Conservation (phyloP, 2,113 vertebrate genomes). For the Perca schrenkii region DNA sequence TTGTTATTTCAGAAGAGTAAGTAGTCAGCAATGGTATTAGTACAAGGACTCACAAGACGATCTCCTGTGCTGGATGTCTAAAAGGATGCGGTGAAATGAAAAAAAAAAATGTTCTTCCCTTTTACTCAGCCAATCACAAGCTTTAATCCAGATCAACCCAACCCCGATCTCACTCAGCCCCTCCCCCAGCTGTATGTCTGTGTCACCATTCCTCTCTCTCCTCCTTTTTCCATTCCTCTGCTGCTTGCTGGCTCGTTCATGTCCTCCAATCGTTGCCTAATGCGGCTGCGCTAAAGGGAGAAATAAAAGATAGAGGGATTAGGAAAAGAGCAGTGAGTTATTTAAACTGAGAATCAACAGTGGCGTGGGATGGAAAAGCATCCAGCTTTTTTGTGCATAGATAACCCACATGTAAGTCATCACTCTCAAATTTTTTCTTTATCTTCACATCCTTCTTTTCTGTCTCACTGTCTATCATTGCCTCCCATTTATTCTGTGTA, state of each 20-base stretch:
- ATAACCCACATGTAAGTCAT: conserved; percentile 85
- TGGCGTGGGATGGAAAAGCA: conserved; percentile 66
- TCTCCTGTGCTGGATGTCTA: neutral
- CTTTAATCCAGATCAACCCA: conserved; percentile 1
- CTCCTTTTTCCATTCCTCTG: conserved; percentile 37
- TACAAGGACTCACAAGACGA: neutral
- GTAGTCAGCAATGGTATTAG: neutral
- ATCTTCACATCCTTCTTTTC: neutral
- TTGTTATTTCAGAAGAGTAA: neutral
- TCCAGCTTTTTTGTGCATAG: conserved; percentile 43
- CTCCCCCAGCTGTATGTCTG: conserved; percentile 57
- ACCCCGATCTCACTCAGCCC: conserved; percentile 3
- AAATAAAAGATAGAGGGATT: conserved; percentile 3
- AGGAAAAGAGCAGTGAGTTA: neutral
- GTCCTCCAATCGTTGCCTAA: conserved; percentile 12
- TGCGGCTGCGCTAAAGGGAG: conserved; percentile 10
- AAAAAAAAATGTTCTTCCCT: neutral
- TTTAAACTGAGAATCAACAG: conserved; percentile 19
- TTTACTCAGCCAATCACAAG: conserved; percentile 48
- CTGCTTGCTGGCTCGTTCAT: conserved; percentile 23
- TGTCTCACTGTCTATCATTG: neutral
- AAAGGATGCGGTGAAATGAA: neutral
- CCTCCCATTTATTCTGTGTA: neutral
- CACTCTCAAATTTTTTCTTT: neutral
- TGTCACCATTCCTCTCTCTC: conserved; percentile 20